Conservation (phyloP, 2,113 vertebrate species). For the Ophiodon elongatus region DNA sequence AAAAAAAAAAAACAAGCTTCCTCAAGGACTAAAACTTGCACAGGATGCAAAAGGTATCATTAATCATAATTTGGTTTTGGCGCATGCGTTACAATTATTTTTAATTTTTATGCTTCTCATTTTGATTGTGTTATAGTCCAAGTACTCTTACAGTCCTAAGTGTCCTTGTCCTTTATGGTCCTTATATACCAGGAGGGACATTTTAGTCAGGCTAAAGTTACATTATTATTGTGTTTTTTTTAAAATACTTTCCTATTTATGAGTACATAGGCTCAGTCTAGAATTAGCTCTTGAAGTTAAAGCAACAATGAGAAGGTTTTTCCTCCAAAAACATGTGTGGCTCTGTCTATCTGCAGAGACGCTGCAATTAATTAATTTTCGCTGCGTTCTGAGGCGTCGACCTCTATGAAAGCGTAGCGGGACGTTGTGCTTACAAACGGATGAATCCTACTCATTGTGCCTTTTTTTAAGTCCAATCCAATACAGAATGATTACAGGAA, state of each 20-base stretch:
- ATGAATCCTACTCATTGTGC: not conserved
- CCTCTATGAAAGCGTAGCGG: no score
- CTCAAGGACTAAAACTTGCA: no score
- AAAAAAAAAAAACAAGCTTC: not conserved
- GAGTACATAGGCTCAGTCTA: not conserved
- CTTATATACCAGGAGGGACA: not conserved
- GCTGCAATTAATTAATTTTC: no score
- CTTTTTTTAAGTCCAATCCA: not conserved
- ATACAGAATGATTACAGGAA: not conserved
- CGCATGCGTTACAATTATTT: no score
- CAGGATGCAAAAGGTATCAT: no score
- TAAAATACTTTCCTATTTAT: not conserved
- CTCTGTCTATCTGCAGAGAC: no score
- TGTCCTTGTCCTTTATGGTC: not conserved
- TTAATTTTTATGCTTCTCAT: no score
- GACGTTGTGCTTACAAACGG: no score
- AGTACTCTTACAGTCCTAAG: no score
- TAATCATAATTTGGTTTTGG: no score
- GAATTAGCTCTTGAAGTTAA: not conserved
- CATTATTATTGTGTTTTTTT: conserved; percentile 4
- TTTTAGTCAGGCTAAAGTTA: not conserved
- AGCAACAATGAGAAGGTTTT: not conserved
- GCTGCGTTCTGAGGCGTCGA: no score
- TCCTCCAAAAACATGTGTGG: not conserved
- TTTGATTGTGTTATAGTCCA: no score